Evolutionary conservation across 2,797 vertebrate species (phyloP), one percentile per base, ranked within the genome.

Genomic region (Okamejei kenojei): DNA sequence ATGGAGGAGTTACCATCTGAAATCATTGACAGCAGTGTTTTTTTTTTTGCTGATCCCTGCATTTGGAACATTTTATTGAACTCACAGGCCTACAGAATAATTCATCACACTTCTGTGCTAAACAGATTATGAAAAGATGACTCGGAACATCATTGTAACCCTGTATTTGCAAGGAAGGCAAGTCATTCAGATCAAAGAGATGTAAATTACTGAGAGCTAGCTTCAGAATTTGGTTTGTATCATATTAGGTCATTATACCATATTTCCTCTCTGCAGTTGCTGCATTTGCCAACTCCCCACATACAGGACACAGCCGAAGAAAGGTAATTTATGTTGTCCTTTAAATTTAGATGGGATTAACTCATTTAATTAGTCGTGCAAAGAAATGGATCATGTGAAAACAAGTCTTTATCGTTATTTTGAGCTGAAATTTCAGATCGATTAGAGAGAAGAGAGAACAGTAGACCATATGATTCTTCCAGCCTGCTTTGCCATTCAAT

Each of bases 151-250:
- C 35, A 76, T 92, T 74, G 13, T 26, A 58, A 10, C 35, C 9
- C 38, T 74, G 7, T 58, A 7, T 92, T 32, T 19, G 65, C 68
- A 76, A 29, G 35, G 21, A 54, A 71, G 23, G 38, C 7, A 35
- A 90, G 4, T 92, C 54, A 76, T 92, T 74, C 71, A 11, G 90
- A 76, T 92, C 71, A 74, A 74, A 92, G 23, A 29, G 35, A 92
- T 58, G 35, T 29, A 92, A 92, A 58, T 92, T 54, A 54, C 90
- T 92, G 90, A 92, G 90, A 45, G 73, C 35, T 92, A 0, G 86
- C n/a, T 92, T 21, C 88, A 71, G 32, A 10, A 91, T 23, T 91
- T 45, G 38, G n/a, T 73, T 73, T 11, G 65, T 91, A 38, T 26
- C 8, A 91, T 2, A 11, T 38, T 23, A 8, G 65, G 6, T 26